These are phyloP conservation scores for Piscicola geometra DNA, from an alignment of 2,888 invertebrate species.

Conservation along the genomic window DNA sequence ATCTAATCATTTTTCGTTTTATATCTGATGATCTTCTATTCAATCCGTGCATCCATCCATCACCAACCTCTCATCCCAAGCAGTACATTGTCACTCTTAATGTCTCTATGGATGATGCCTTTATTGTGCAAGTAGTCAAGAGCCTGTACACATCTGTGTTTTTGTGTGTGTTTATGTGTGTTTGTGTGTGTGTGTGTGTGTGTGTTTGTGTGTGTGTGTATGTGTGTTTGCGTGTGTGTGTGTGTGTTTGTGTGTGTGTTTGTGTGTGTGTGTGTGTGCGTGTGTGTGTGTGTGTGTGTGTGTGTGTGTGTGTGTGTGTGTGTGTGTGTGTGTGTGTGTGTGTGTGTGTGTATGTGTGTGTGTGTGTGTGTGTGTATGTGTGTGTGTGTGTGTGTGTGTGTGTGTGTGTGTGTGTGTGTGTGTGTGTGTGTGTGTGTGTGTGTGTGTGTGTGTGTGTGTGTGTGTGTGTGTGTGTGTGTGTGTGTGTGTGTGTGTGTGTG, in stretches of 20 bases:
- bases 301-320: not conserved
- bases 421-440: not conserved
- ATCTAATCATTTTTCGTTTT: no score
- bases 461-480: not conserved
- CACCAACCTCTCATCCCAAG: slow-evolving; percentile 77
- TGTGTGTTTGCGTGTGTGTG: no score
- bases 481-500: not conserved
- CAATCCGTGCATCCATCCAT: no score
- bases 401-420: not conserved
- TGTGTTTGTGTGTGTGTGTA: no score
- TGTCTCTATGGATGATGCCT: slow-evolving; percentile 49
- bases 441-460: not conserved
- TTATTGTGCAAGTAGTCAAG: slow-evolving; percentile 88
- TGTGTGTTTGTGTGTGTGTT: no score
- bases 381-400: not conserved
- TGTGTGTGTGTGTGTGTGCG: no score
- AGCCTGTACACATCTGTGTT: slow-evolving; percentile 77
- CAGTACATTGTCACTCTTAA: slow-evolving; percentile 87
- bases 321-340: not conserved
- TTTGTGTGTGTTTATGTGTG: no score
- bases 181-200: no score
- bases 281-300: not conserved
- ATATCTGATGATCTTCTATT: no score
- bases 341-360: not conserved
- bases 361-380: not conserved